These are phyloP conservation scores for Astreopora myriophthalma DNA, from an alignment of 64 coral and sea anemone genomes.

Conservation along the genomic window DNA sequence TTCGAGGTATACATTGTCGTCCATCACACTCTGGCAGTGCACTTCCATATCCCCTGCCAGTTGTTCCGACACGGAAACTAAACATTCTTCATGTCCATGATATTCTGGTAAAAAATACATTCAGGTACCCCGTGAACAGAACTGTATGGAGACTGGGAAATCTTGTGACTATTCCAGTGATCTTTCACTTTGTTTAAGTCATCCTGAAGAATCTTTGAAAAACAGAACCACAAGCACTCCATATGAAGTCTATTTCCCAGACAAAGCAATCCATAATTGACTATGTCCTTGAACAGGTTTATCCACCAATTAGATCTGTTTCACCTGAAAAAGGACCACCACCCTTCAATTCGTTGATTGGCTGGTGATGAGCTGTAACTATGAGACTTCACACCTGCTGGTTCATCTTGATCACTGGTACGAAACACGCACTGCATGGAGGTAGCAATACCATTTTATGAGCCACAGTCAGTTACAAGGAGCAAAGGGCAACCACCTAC, in stretches of 20 bases:
- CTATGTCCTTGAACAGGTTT: no score
- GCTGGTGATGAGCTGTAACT: neutral
- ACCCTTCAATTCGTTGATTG: neutral
- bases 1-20: slow-evolving; percentile 17
- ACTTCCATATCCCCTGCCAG: slow-evolving; percentile 13
- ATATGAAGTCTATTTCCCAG: neutral
- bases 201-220: neutral
- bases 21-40: neutral
- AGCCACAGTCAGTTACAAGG: neutral
- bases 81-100: neutral
- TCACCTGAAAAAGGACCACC: neutral
- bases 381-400: neutral
- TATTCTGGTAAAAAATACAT: slow-evolving; percentile 43
- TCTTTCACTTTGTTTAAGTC: slow-evolving; percentile 13
- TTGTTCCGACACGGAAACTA: slow-evolving; percentile 22
- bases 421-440: neutral
- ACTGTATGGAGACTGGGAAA: neutral
- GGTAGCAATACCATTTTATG: neutral
- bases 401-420: neutral
- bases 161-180: slow-evolving; percentile 32
- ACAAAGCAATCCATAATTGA: no score
- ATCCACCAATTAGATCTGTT: no score
- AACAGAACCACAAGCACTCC: neutral
- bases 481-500: neutral
- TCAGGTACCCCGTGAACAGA: slow-evolving; percentile 18